Evolutionary conservation across 1,140 invertebrate species (phyloP).

Genomic region (Nasonia vitripennis): DNA sequence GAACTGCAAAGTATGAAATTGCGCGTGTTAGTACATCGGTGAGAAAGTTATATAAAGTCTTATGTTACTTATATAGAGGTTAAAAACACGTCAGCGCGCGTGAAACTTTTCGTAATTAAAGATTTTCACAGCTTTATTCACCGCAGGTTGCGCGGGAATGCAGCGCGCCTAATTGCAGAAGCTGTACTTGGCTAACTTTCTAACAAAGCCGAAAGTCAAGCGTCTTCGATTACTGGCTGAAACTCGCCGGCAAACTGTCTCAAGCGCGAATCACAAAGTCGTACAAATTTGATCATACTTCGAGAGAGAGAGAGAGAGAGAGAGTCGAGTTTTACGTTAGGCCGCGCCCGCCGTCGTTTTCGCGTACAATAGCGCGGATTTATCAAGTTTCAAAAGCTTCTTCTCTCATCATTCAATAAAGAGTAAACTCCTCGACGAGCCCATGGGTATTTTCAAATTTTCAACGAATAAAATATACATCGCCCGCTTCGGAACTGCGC

Average conservation of each 20-base stretch:
- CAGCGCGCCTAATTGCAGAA: neutral
- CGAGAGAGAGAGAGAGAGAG: too few relatives aligned
- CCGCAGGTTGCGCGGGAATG: neutral
- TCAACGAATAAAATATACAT: neutral
- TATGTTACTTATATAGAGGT: too few relatives aligned
- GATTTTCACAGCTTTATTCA: neutral
- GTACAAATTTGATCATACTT: slow-evolving; percentile 29
- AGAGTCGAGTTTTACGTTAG: neutral
- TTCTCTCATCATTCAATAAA: neutral
- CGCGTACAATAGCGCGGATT: slow-evolving; percentile 3
- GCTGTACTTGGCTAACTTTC: slow-evolving; percentile 4
- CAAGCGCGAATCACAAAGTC: slow-evolving; percentile 7
- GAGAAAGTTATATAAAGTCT: too few relatives aligned
- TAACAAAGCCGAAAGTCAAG: slow-evolving; percentile 17
- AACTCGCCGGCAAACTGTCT: slow-evolving; percentile 6
- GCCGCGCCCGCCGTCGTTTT: neutral
- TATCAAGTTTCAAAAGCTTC: slow-evolving; percentile 15
- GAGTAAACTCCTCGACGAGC: neutral
- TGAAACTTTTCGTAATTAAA: neutral
- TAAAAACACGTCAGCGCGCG: too few relatives aligned
- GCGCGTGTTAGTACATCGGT: neutral
- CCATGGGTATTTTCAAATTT: neutral
- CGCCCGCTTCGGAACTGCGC: too few relatives aligned
- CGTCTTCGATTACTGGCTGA: slow-evolving; percentile 11
- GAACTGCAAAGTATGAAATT: slow-evolving; percentile 79